Conservation (phyloP, 1,140 invertebrate species). For the Steinernema feltiae region DNA sequence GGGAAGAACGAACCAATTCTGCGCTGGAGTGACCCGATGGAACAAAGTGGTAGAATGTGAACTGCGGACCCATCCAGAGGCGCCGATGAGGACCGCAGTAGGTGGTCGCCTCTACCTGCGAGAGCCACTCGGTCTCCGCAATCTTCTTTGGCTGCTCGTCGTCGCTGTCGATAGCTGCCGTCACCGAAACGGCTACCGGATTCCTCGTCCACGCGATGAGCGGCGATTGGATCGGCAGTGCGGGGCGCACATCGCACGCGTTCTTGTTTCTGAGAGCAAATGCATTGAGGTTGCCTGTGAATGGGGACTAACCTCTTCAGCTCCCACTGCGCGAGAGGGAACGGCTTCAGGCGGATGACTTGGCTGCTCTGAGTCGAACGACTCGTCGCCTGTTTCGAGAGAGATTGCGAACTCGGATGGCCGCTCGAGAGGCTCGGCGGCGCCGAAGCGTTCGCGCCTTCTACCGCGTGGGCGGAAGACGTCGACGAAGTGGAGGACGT, state of each 20-base stretch:
- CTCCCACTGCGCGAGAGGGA: slow-evolving; percentile 4
- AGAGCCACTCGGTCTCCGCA: slow-evolving; percentile 35
- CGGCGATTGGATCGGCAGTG: slow-evolving; percentile 17
- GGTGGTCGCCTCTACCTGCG: slow-evolving; percentile 47
- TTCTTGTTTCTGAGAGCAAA: neutral
- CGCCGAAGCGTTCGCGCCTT: slow-evolving; percentile 17
- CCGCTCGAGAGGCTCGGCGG: slow-evolving; percentile 15
- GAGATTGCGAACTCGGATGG: slow-evolving; percentile 17
- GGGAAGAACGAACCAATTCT: neutral
- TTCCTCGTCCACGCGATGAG: slow-evolving; percentile 8
- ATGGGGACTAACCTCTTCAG: neutral
- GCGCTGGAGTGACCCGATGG: neutral
- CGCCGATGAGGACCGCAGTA: slow-evolving; percentile 53
- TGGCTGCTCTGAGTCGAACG: slow-evolving; percentile 6
- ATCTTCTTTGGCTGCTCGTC: slow-evolving; percentile 18
- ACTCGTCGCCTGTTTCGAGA: slow-evolving; percentile 8
- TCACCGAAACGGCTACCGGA: neutral
- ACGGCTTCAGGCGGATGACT: neutral
- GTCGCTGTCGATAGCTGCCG: neutral
- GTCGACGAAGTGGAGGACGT: neutral
- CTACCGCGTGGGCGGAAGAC: neutral
- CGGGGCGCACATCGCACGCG: neutral
- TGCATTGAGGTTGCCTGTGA: neutral
- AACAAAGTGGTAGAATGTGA: slow-evolving; percentile 44
- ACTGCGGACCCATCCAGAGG: slow-evolving; percentile 56